phyloP scores from a whole-genome alignment of 2,113 vertebrate species.

The Leucoraja erinaceus region DNA sequence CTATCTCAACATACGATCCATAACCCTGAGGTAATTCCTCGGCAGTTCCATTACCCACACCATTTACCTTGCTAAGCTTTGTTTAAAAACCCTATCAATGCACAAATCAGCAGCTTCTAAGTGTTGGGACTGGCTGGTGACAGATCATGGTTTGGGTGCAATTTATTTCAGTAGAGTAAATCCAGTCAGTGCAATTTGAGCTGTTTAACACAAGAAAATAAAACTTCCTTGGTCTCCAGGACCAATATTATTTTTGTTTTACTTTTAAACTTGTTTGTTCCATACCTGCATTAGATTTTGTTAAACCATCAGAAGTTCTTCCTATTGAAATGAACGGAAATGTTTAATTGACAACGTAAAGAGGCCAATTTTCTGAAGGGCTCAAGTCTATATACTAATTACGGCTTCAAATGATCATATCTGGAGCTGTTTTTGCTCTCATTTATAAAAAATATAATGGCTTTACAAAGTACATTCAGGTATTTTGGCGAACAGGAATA shows the following conservation, averaged over 20 bases:
- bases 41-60: no score
- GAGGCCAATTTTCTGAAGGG: conserved; percentile 24
- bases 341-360: conserved; percentile 24
- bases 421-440: neutral
- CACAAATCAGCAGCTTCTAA: neutral
- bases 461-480: neutral
- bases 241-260: neutral
- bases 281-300: conserved; percentile 35
- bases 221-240: neutral
- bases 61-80: neutral
- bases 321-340: conserved; percentile 35
- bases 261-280: conserved; percentile 26
- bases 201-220: neutral
- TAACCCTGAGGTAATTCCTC: no score
- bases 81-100: neutral
- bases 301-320: conserved; percentile 28
- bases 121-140: neutral
- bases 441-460: conserved; percentile 6
- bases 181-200: neutral
- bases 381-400: conserved; percentile 4
- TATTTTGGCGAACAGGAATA: neutral
- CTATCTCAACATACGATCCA: no score
- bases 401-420: conserved; percentile 4
- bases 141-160: neutral
- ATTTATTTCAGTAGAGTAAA: neutral